Evolutionary conservation across 2,113 vertebrate species (phyloP), one percentile per base, ranked within the genome.

Genomic region (Pandion haliaetus): DNA sequence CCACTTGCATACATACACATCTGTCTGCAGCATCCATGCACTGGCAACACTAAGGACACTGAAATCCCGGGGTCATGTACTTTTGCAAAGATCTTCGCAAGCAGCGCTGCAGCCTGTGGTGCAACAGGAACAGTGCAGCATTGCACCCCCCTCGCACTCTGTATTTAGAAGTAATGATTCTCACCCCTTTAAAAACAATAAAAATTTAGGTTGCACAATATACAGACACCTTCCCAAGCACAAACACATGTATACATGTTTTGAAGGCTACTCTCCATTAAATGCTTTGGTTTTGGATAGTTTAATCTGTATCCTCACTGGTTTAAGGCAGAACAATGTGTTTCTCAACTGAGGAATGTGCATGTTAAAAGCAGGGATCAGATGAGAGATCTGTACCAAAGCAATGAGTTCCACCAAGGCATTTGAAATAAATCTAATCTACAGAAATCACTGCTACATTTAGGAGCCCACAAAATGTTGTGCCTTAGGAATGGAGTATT

Each of bases 241-340:
- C 42, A 78, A 82, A 49, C 28, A 65, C 20, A n/a, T 13, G 31
- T 6, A 52, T 28, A 36, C 13, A 3, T 24, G 67, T 90, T 92
- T 77, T 52, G 85, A 80, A 77, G 79, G 62, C 49, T 73, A 62
- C 49, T 83, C 45, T 29, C 32, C 28, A 23, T 61, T 40, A 72
- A 90, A 31, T 61, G 44, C 38, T 82, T 85, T 69, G 61, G 0
- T 15, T 94, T 82, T 14, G 54, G 54, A 19, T 19, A 24, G 34
- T 50, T 93, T 65, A 49, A 65, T 65, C 42, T 82, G 24, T 16
- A 25, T 36, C 47, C 34, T 87, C 42, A 6, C 61, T 80, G 49
- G 36, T 73, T 80, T 66, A 42, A 91, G 54, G 45, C 86, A 87
- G 62, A 95, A 91, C 86, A 95, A 95, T 55, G 66, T 40, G 20